These are phyloP conservation scores for Imbricaverruca yamaguchii DNA, from an alignment of 2,888 invertebrate species.

Conservation along the genomic window DNA sequence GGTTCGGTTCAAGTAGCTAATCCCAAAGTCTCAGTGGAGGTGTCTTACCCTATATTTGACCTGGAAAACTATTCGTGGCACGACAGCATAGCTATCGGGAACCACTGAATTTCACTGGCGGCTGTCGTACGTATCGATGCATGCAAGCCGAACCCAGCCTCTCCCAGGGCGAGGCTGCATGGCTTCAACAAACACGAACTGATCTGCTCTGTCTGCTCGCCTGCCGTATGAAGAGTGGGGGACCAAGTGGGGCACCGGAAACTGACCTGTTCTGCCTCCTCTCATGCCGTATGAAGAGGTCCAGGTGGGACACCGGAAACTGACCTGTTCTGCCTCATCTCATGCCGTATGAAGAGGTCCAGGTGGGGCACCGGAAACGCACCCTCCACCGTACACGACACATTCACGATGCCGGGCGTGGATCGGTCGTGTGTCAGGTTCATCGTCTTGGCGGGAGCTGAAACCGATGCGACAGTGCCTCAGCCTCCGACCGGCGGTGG, in stretches of 20 bases:
- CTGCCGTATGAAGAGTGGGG: slow-evolving; percentile 42
- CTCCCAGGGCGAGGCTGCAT: no score
- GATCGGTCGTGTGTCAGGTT: slow-evolving; percentile 42
- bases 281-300: slow-evolving; percentile 41
- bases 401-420: slow-evolving; percentile 48
- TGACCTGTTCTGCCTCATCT: background rate
- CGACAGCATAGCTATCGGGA: no score
- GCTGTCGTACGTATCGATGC: no score
- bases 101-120: no score
- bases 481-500: no score
- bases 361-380: slow-evolving; percentile 53
- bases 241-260: slow-evolving; percentile 47
- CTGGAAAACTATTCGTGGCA: no score
- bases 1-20: no score
- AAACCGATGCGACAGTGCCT: background rate
- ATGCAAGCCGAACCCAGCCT: no score
- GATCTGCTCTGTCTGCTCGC: background rate
- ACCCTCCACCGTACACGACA: slow-evolving; percentile 52
- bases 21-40: no score
- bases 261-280: background rate
- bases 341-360: slow-evolving; percentile 43
- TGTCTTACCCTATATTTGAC: no score
- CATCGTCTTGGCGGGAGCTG: background rate
- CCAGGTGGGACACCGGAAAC: slow-evolving; percentile 46
- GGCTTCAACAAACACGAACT: background rate